phyloP scores from a whole-genome alignment of 2,888 invertebrate species.

The Bembecia ichneumoniformis region DNA sequence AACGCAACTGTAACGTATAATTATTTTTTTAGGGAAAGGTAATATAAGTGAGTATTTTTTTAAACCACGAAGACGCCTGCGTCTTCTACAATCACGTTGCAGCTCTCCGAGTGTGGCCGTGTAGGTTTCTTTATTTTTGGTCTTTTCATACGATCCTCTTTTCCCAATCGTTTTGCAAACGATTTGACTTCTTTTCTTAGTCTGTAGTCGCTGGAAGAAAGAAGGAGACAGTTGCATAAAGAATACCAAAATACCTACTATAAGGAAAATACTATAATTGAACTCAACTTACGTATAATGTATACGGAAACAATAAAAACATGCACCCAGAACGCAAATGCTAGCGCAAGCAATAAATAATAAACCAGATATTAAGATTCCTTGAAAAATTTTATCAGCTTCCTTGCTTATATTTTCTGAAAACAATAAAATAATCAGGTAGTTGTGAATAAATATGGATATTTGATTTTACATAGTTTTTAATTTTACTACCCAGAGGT shows the following conservation, averaged over 20 bases:
- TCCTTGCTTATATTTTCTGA: constrained; percentile 36
- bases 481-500: no score
- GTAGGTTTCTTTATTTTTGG: constrained; percentile 12
- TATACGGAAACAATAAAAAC: constrained; percentile 48
- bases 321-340: constrained; percentile 33
- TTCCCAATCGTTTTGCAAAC: constrained; percentile 18
- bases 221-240: background rate
- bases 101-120: constrained; percentile 29
- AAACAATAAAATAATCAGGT: constrained; percentile 12
- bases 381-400: constrained; percentile 35
- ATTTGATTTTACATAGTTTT: background rate
- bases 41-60: constrained; percentile 1
- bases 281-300: constrained; percentile 35
- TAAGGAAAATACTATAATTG: background rate
- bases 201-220: constrained; percentile 34
- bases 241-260: no score
- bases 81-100: constrained; percentile 41
- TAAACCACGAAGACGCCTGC: constrained; percentile 45
- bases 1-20: no score
- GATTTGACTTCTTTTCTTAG: constrained; percentile 35
- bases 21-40: no score
- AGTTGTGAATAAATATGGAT: background rate
- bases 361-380: constrained; percentile 35
- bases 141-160: constrained; percentile 25
- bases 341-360: constrained; percentile 36